These are phyloP conservation scores for Barypeithes pellucidus DNA, from an alignment of 2,888 invertebrate species.

Conservation along the genomic window DNA sequence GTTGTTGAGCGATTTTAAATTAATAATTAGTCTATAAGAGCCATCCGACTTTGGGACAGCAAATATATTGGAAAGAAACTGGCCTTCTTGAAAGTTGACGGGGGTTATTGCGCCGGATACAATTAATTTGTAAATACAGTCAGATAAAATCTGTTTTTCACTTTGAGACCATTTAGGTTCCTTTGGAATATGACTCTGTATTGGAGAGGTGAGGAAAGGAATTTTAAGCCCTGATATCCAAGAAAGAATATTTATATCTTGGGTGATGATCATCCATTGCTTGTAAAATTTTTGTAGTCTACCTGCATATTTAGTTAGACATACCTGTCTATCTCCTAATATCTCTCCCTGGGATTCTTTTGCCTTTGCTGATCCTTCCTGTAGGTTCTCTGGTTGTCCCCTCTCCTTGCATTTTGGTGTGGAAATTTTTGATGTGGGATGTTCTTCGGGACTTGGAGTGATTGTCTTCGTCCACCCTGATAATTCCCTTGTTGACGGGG, in stretches of 20 bases:
- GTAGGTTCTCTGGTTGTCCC: not conserved
- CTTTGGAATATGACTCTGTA: conserved; percentile 21
- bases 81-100: conserved; percentile 20
- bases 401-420: not conserved
- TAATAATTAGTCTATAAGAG: conserved; percentile 33
- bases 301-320: not conserved
- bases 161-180: not conserved
- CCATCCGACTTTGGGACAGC: conserved; percentile 38
- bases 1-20: conserved; percentile 54
- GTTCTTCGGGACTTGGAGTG: not conserved
- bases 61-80: conserved; percentile 43
- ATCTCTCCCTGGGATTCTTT: not conserved
- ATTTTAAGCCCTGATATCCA: conserved; percentile 39
- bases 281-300: conserved; percentile 18
- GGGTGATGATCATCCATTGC: conserved; percentile 4
- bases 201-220: conserved; percentile 3
- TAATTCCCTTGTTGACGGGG: not conserved
- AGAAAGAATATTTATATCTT: conserved; percentile 27
- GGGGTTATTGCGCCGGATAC: conserved; percentile 28
- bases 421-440: not conserved
- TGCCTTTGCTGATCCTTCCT: not conserved
- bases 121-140: conserved; percentile 3
- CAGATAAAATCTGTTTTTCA: not conserved
- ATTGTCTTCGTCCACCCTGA: conserved; percentile 3
- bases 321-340: not conserved